Base-by-base conservation (phyloP, 2,888 invertebrate species). In the Hetaerina titia region DNA sequence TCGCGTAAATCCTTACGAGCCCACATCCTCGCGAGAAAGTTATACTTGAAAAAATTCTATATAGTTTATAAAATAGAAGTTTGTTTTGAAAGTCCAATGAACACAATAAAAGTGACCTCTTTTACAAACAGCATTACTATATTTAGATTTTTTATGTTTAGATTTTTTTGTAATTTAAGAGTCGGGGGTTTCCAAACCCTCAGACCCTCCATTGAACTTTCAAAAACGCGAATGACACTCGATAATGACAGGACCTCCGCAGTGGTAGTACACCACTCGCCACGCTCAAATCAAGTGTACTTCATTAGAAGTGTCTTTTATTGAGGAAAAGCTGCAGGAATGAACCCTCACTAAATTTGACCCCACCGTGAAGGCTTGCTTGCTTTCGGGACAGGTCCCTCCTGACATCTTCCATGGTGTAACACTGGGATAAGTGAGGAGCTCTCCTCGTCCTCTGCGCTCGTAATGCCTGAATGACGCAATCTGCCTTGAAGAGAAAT, bases 401-500 rank as follows among this genome's bases (percentile, higher is more conserved):
- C 31, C 31, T 81, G 22, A 81, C 25, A 81, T 81, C 81, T 81
- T 81, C 31, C 81, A 81, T 31, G 25, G 81, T 6, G 81, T 81
- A 31, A 81, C 81, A 31, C 81, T 15, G 25, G 81, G 81, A 11
- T 69, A 92, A 56, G 31, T 56, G 45, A n/a, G 56, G 92, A 92
- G 69, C 69, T 45, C 17, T 74, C n/a, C 13, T 22, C 57, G 1
- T 63, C 56, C 45, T n/a, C 22, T 22, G 57, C 89, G 22, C 56
- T 56, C 57, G n/a, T n/a, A n/a, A 22, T 58, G 92, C 11, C 69
- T 92, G 92, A 92, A 92, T 92, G 92, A 69, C 19, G 92, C 92
- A 92, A 92, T 92, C 92, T 92, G 92, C 92, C 92, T 31, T 92
- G 92, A 92, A 92, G 92, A 56, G 92, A 69, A 69, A 92, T 92